These are phyloP conservation scores for Pipistrellus kuhlii DNA, from an alignment of 2,797 vertebrate genomes.

Conservation along the genomic window DNA sequence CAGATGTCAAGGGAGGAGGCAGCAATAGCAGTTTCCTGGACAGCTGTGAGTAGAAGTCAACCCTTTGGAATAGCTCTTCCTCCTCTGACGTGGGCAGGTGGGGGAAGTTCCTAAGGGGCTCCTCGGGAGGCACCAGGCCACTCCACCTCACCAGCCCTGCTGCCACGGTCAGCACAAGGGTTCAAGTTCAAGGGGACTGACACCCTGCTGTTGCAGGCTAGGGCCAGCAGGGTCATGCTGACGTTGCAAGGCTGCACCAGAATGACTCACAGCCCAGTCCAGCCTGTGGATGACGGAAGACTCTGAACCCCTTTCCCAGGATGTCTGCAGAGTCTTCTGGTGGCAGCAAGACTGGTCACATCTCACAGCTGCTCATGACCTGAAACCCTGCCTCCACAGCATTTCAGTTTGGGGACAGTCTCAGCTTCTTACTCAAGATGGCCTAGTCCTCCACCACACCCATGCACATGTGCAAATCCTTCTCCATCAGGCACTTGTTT, in stretches of 20 bases:
- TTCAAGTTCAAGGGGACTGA: background rate
- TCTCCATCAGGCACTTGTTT: background rate
- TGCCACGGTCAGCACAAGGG: background rate
- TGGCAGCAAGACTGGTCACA: background rate
- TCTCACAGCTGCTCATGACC: rapidly evolving
- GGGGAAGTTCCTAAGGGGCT: conserved; percentile 76
- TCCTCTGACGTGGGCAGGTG: conserved; percentile 62
- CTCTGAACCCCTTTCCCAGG: background rate
- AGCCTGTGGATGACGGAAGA: background rate
- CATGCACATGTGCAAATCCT: background rate
- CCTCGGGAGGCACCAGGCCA: conserved; percentile 53
- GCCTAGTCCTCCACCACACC: background rate
- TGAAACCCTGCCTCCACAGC: background rate
- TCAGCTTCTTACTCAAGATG: background rate
- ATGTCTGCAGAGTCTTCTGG: background rate
- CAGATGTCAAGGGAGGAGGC: conserved; percentile 81
- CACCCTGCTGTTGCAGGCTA: background rate
- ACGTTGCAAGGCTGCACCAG: background rate
- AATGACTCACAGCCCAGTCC: background rate
- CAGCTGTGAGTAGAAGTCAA: conserved; percentile 83
- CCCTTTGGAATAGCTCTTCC: conserved; percentile 84
- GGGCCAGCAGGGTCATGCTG: background rate
- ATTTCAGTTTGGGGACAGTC: background rate
- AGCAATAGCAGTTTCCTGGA: conserved; percentile 80
- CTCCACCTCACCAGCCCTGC: too few relatives aligned